Evolutionary conservation across 2,888 invertebrate genomes (phyloP).

Genomic region (Hirtodrosophila duncani): DNA sequence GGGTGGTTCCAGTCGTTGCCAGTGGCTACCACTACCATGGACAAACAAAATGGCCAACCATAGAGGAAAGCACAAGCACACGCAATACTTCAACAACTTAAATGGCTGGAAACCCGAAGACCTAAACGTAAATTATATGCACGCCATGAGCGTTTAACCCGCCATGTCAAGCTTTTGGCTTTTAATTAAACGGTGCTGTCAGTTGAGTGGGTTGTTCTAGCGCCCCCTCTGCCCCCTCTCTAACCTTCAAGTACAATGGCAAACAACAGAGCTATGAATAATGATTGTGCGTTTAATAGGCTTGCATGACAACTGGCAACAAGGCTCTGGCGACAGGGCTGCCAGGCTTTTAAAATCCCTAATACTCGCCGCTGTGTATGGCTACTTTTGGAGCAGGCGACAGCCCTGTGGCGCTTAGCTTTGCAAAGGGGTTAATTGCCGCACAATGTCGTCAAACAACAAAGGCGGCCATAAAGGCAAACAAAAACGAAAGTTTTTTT

Average conservation of each 20-base stretch:
- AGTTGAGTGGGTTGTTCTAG: slow-evolving; percentile 34
- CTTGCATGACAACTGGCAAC: no score
- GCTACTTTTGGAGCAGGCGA: background rate
- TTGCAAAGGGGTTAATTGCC: slow-evolving; percentile 61
- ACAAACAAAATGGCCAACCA: slow-evolving; percentile 20
- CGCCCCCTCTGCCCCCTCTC: background rate
- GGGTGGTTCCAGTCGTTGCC: slow-evolving; percentile 40
- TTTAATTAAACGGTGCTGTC: slow-evolving; percentile 57
- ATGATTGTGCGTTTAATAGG: slow-evolving; percentile 49
- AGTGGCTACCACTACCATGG: slow-evolving; percentile 51
- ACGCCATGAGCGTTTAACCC: slow-evolving; percentile 49
- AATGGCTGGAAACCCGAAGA: slow-evolving; percentile 14
- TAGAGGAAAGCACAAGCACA: no score
- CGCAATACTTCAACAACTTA: no score
- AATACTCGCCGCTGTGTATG: background rate
- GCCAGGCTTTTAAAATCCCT: slow-evolving; percentile 4
- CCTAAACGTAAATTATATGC: slow-evolving; percentile 43
- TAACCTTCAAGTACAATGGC: slow-evolving; percentile 6
- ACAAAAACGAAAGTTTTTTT: slow-evolving; percentile 26
- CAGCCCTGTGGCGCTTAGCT: slow-evolving; percentile 19
- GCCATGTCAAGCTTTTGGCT: slow-evolving; percentile 42
- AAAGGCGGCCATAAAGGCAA: slow-evolving; percentile 31
- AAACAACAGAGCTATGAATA: slow-evolving; percentile 39
- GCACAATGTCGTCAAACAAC: slow-evolving; percentile 37
- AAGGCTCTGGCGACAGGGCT: slow-evolving; percentile 17